A percentile compares a stretch with the other conserved stretches of the same genome.
Evolutionary conservation across 2,888 invertebrate genomes (phyloP).

Genomic region (Drosophila differens): DNA sequence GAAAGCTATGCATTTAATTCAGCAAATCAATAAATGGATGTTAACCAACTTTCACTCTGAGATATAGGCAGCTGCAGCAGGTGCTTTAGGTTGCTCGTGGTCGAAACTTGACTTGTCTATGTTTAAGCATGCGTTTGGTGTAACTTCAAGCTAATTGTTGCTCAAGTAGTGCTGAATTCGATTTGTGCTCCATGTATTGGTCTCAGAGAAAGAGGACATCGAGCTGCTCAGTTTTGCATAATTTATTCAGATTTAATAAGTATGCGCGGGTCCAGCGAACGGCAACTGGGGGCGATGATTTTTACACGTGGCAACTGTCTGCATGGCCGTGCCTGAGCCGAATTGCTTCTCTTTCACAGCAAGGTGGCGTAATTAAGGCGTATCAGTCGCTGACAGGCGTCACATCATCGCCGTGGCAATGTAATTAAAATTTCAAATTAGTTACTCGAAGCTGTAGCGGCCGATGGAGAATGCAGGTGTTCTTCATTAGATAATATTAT

Average conservation of each 20-base stretch:
- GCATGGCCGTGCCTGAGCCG: constrained; percentile 12
- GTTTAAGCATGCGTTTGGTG: background rate
- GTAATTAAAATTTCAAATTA: constrained; percentile 79
- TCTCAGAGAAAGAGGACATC: constrained; percentile 30
- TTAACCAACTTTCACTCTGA: background rate
- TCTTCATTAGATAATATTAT: constrained; percentile 40
- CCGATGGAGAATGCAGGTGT: constrained; percentile 40
- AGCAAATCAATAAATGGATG: constrained; percentile 15
- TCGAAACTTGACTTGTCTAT: background rate
- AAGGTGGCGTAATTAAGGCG: constrained; percentile 67
- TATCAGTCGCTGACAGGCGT: constrained; percentile 72
- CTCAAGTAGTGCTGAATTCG: constrained; percentile 54
- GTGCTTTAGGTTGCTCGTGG: background rate
- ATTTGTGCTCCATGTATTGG: constrained; percentile 42
- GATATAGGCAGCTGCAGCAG: background rate
- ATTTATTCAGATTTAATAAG: constrained; percentile 81
- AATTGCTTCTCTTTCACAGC: constrained; percentile 3
- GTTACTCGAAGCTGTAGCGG: constrained; percentile 35
- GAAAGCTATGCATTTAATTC: constrained; percentile 51
- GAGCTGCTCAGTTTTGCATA: constrained; percentile 70
- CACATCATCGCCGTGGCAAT: constrained; percentile 55
- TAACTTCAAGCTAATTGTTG: constrained; percentile 9
- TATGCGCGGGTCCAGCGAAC: constrained; percentile 29
- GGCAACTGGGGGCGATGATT: constrained; percentile 51
- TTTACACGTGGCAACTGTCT: constrained; percentile 52